Conservation (phyloP, 1,140 invertebrate species). For the Brachionus rubens region DNA sequence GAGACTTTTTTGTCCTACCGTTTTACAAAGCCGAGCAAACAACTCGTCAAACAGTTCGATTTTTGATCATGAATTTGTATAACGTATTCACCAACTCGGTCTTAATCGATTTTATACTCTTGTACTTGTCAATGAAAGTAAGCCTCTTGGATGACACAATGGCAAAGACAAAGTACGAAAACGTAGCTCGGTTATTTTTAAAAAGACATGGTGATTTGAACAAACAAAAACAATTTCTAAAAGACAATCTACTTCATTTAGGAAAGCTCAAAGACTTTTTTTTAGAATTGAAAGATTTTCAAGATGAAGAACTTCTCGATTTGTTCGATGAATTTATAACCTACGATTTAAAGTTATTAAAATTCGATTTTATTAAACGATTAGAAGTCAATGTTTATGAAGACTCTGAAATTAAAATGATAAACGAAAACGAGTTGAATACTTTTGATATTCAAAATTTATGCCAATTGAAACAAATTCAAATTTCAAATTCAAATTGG, state of each 20-base stretch:
- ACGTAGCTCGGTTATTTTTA: slow-evolving; percentile 1
- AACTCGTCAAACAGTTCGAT: slow-evolving; percentile 14
- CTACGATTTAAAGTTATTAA: not conserved
- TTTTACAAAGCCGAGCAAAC: slow-evolving; percentile 28
- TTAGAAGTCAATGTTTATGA: not conserved
- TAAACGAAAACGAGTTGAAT: not conserved
- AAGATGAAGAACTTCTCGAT: not conserved
- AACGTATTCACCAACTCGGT: slow-evolving; percentile 28
- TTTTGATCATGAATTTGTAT: slow-evolving; percentile 19
- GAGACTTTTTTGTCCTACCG: not conserved
- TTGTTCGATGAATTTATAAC: not conserved
- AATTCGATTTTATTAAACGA: not conserved
- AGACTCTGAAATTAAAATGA: not conserved
- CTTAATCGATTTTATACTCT: not conserved
- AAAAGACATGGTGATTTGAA: not conserved
- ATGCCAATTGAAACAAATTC: not conserved
- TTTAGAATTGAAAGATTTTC: not conserved
- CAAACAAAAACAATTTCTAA: not conserved
- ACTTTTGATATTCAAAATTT: not conserved
- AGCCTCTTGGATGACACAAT: not conserved
- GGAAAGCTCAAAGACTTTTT: not conserved
- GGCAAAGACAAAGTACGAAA: slow-evolving; percentile 16
- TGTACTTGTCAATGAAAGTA: slow-evolving; percentile 21
- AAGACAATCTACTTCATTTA: not conserved
- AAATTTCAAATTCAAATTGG: not conserved